phyloP scores from a whole-genome alignment of 1,140 invertebrate species.

The Camponotus vicinus region DNA sequence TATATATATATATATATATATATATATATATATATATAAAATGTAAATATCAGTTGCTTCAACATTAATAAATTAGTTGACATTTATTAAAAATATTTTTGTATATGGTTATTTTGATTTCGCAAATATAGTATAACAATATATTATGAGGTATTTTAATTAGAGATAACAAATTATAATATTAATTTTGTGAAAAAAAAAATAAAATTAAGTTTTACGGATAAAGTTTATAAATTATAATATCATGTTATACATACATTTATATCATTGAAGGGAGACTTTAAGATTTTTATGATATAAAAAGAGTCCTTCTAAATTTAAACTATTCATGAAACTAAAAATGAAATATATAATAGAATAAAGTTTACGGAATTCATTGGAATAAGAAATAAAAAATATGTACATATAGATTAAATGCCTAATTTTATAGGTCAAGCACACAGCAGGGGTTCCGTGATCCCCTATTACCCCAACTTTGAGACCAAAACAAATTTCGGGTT shows the following conservation, averaged over 20 bases:
- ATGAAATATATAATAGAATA: too few species aligned
- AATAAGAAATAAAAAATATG: background rate
- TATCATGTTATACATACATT: background rate
- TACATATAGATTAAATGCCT: background rate
- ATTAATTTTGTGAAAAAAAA: background rate
- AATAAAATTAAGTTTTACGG: background rate
- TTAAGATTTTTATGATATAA: background rate
- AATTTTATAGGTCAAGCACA: background rate
- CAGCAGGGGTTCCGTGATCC: background rate
- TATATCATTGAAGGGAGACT: background rate
- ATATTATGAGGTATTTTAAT: background rate
- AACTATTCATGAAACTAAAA: background rate
- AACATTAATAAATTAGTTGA: too few species aligned
- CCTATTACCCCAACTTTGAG: background rate
- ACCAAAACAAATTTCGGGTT: constrained; percentile 1
- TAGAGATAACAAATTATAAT: background rate
- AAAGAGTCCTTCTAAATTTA: background rate
- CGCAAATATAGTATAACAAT: background rate
- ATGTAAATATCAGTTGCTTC: background rate
- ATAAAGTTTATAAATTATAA: background rate
- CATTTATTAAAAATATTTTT: too few species aligned
- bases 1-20: too few species aligned
- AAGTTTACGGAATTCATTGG: background rate
- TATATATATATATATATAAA: background rate
- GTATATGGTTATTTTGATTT: background rate